Evolutionary conservation across 2,113 vertebrate genomes (phyloP).

Genomic region (Mugil cephalus): DNA sequence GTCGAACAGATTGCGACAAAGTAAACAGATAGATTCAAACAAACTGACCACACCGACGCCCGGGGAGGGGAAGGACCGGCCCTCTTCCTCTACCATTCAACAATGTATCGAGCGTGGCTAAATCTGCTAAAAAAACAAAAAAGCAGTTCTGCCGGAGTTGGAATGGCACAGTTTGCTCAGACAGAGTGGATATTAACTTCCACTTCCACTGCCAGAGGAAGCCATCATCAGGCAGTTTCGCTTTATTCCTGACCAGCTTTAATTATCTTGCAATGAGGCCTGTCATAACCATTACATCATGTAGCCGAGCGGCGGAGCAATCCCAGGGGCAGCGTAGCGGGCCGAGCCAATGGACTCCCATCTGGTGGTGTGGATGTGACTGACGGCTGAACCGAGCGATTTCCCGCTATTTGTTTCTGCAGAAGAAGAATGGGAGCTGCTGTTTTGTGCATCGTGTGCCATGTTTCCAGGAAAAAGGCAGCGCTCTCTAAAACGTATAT

Average conservation of each 20-base stretch:
- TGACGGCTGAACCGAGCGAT: slow-evolving; percentile 52
- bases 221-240: slow-evolving; percentile 49
- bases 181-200: slow-evolving; percentile 60
- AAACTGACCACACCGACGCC: slow-evolving; percentile 13
- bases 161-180: slow-evolving; percentile 21
- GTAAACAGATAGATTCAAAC: slow-evolving; percentile 52
- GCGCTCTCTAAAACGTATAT: not conserved
- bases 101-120: slow-evolving; percentile 30
- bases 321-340: slow-evolving; percentile 61
- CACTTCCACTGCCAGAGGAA: slow-evolving; percentile 37
- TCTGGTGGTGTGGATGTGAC: slow-evolving; percentile 62
- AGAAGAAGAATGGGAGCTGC: slow-evolving; percentile 6
- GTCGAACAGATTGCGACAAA: slow-evolving; percentile 64
- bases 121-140: slow-evolving; percentile 2
- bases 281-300: slow-evolving; percentile 76
- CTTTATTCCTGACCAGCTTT: slow-evolving; percentile 67
- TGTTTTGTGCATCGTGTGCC: not conserved
- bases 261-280: slow-evolving; percentile 69
- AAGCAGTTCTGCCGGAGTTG: slow-evolving; percentile 35
- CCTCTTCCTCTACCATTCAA: slow-evolving; percentile 10
- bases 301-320: slow-evolving; percentile 53
- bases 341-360: slow-evolving; percentile 63
- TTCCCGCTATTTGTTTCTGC: slow-evolving; percentile 40
- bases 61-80: slow-evolving; percentile 20
- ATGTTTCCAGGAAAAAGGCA: slow-evolving; percentile 17